phyloP scores from a whole-genome alignment of 1,140 invertebrate species.

The Anagrus nilaparvatae region DNA sequence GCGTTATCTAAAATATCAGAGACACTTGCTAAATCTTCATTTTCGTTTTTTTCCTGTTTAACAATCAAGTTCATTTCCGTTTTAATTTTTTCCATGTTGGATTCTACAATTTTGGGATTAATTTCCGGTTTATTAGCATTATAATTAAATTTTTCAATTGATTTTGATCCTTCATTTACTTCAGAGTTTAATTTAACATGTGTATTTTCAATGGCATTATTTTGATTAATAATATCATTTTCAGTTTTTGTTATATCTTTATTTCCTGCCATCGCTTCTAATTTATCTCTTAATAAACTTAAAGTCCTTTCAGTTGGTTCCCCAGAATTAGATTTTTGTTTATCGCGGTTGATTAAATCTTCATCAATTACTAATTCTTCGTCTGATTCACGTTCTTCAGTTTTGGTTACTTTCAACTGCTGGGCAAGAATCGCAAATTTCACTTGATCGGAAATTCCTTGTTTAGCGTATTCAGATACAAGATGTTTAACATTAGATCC shows the following conservation, averaged over 20 bases:
- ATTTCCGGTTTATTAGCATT: too few species aligned
- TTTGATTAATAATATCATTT: slow-evolving; percentile 15
- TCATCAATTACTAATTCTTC: slow-evolving; percentile 65
- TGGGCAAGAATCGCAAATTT: slow-evolving; percentile 69
- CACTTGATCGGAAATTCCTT: slow-evolving; percentile 59
- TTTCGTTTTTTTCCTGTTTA: slow-evolving; percentile 27
- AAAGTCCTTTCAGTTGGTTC: slow-evolving; percentile 28
- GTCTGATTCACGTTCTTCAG: slow-evolving; percentile 49
- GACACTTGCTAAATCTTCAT: slow-evolving; percentile 62
- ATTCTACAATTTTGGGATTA: too few species aligned
- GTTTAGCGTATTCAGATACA: slow-evolving; percentile 19
- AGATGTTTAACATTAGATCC: slow-evolving; percentile 27
- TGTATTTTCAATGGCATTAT: slow-evolving; percentile 13
- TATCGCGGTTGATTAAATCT: slow-evolving; percentile 24
- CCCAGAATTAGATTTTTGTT: slow-evolving; percentile 14
- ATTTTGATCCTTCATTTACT: background rate
- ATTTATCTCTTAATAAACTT: slow-evolving; percentile 32
- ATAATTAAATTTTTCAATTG: too few species aligned
- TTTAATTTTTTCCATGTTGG: too few species aligned
- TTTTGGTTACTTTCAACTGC: slow-evolving; percentile 51
- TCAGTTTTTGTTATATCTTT: too few species aligned
- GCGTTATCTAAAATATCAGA: slow-evolving; percentile 70
- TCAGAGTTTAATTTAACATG: slow-evolving; percentile 17
- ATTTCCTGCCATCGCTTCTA: too few species aligned
- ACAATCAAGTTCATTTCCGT: slow-evolving; percentile 22